Conservation (phyloP, 2,888 invertebrate genomes). For the Frankliniella fusca region DNA sequence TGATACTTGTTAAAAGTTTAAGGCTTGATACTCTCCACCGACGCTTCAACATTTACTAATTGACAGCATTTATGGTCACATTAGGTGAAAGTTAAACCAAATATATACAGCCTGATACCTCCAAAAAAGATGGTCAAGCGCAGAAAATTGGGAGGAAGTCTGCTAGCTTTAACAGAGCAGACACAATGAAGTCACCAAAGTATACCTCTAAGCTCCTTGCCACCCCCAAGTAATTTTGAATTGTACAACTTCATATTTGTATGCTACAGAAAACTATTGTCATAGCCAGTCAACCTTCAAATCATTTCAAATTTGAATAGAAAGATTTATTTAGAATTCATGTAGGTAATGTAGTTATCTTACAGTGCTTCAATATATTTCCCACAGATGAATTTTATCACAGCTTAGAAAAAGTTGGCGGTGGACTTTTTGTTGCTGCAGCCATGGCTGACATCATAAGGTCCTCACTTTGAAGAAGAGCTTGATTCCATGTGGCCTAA, state of each 20-base stretch:
- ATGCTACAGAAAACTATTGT: slow-evolving; percentile 31
- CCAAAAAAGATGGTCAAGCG: slow-evolving; percentile 46
- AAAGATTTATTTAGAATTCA: too few species aligned
- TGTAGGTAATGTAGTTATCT: too few species aligned
- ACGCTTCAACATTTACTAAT: slow-evolving; percentile 28
- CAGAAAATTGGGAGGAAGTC: slow-evolving; percentile 42
- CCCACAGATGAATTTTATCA: slow-evolving; percentile 46
- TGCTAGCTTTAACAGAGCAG: not conserved
- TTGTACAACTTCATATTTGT: slow-evolving; percentile 5
- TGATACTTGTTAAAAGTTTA: slow-evolving; percentile 24
- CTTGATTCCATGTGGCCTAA: slow-evolving; percentile 75
- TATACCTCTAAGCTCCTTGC: not conserved
- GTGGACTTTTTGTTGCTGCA: slow-evolving; percentile 63
- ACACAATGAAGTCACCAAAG: not conserved
- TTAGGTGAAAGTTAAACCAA: slow-evolving; percentile 37
- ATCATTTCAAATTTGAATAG: too few species aligned
- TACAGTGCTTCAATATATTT: too few species aligned
- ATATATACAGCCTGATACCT: slow-evolving; percentile 42
- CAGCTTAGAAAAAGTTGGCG: slow-evolving; percentile 74
- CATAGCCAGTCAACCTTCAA: not conserved
- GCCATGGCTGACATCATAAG: slow-evolving; percentile 74
- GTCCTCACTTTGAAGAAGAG: slow-evolving; percentile 90
- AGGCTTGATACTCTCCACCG: not conserved
- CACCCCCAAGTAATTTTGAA: too few species aligned
- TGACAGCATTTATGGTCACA: slow-evolving; percentile 27